Percentiles rank a stretch among this genome's conserved stretches.
Evolutionary conservation across 2,888 invertebrate species (phyloP).

Genomic region (Pharmacophagus antenor): DNA sequence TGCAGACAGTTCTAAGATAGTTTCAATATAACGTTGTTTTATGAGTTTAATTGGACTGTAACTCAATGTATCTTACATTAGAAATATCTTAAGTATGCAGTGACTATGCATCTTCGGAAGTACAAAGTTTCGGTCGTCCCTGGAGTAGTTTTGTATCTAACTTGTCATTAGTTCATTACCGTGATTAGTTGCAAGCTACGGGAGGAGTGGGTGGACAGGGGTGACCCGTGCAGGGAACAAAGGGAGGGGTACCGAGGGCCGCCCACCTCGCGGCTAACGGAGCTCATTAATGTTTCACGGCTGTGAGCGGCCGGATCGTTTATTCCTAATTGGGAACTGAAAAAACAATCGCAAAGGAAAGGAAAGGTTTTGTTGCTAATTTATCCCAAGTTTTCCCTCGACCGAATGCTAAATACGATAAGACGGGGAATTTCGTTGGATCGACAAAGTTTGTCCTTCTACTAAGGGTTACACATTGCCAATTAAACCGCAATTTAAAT

Average conservation of each 20-base stretch:
- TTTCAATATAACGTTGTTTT: background rate
- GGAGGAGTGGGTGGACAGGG: constrained; percentile 6
- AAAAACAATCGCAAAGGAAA: constrained; percentile 62
- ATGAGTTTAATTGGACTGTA: background rate
- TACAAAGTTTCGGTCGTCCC: constrained; percentile 43
- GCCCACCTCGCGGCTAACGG: constrained; percentile 47
- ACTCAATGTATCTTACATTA: background rate
- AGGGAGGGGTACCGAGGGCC: constrained; percentile 35
- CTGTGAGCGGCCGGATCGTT: constrained; percentile 59
- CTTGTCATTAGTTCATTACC: constrained; percentile 73
- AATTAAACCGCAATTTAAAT: constrained; percentile 24
- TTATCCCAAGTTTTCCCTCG: constrained; percentile 45
- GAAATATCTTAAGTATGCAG: constrained; percentile 13
- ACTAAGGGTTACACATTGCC: constrained; percentile 9
- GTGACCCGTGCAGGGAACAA: constrained; percentile 32
- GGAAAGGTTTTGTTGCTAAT: constrained; percentile 63
- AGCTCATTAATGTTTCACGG: constrained; percentile 73
- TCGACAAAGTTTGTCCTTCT: constrained; percentile 16
- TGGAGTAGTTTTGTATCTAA: constrained; percentile 52
- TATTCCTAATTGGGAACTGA: constrained; percentile 68
- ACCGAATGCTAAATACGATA: constrained; percentile 54
- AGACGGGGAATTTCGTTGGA: constrained; percentile 33
- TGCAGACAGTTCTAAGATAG: background rate
- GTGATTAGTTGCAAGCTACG: constrained; percentile 56
- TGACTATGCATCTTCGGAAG: constrained; percentile 5